phyloP scores from a whole-genome alignment of 2,888 invertebrate genomes.

The Agriotes lineatus region DNA sequence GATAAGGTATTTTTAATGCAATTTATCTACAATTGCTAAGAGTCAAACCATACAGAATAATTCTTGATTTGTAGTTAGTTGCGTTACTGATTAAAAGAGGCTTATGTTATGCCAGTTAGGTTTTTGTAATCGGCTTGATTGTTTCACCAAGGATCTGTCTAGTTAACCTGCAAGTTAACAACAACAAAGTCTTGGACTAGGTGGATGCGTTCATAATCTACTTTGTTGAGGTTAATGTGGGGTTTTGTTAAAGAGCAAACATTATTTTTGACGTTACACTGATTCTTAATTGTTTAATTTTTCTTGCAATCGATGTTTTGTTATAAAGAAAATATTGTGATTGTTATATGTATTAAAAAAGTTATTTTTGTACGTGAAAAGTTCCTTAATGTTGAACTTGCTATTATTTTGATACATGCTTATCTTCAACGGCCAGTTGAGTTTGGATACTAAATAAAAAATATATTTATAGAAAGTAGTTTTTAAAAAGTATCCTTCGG shows the following conservation, averaged over 20 bases:
- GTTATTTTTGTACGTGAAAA: conserved; percentile 35
- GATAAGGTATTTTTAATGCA: conserved; percentile 14
- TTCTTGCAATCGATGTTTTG: conserved; percentile 21
- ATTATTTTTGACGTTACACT: background rate
- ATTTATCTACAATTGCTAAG: background rate
- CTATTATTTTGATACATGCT: conserved; percentile 15
- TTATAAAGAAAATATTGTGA: conserved; percentile 17
- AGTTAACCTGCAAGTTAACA: background rate
- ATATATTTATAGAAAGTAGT: too few relatives aligned
- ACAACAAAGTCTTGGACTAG: background rate
- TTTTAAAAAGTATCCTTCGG: too few relatives aligned
- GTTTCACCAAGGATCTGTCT: background rate
- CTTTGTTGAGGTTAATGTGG: background rate
- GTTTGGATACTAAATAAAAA: conserved; percentile 4
- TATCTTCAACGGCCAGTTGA: conserved; percentile 26
- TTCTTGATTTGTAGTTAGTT: conserved; percentile 3
- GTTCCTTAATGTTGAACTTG: conserved; percentile 26
- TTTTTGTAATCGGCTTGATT: background rate
- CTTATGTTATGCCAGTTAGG: background rate
- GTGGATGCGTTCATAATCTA: background rate
- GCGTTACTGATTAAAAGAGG: background rate
- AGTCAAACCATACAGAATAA: conserved; percentile 3
- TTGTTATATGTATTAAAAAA: conserved; percentile 21
- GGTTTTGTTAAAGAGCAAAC: background rate
- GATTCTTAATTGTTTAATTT: background rate